Percentiles rank a stretch among this genome's conserved stretches.
phyloP scores from a whole-genome alignment of 2,113 vertebrate genomes.

The Petrocephalus zakoni region DNA sequence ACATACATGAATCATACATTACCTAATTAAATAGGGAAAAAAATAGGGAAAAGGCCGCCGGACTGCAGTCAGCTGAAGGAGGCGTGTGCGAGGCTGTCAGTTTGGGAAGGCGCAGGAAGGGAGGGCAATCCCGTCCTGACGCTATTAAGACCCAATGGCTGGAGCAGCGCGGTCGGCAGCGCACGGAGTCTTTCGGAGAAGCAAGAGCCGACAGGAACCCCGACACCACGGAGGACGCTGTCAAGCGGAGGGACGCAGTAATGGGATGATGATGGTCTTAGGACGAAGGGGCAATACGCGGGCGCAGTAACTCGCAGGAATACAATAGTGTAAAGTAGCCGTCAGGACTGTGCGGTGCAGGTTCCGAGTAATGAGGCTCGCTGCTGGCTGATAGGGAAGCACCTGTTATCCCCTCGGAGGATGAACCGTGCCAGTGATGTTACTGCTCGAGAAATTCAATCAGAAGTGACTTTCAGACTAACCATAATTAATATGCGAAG shows the following conservation, averaged over 20 bases:
- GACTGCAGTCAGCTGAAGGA: conserved; percentile 49
- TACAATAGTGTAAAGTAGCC: conserved; percentile 20
- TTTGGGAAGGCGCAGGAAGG: conserved; percentile 64
- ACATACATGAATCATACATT: not conserved
- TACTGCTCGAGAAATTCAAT: not conserved
- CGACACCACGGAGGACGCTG: not conserved
- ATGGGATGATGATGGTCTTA: conserved; percentile 16
- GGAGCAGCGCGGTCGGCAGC: conserved; percentile 58
- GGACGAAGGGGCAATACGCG: not conserved
- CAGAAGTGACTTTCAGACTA: not conserved
- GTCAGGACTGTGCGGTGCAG: conserved; percentile 22
- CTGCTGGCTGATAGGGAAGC: conserved; percentile 31
- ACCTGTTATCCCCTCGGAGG: conserved; percentile 33
- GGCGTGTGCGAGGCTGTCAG: conserved; percentile 58
- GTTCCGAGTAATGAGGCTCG: conserved; percentile 34
- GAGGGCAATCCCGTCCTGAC: conserved; percentile 62
- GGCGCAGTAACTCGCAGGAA: conserved; percentile 20
- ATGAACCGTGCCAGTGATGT: not conserved
- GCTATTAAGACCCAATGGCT: conserved; percentile 65
- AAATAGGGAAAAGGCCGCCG: not conserved
- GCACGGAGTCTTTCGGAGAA: conserved; percentile 40
- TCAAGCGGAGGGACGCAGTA: conserved; percentile 29
- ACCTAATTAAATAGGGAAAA: not conserved
- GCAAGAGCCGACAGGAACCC: conserved; percentile 38
- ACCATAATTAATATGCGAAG: not conserved